Conservation (phyloP, 2,113 vertebrate species). For the Amia ocellicauda region DNA sequence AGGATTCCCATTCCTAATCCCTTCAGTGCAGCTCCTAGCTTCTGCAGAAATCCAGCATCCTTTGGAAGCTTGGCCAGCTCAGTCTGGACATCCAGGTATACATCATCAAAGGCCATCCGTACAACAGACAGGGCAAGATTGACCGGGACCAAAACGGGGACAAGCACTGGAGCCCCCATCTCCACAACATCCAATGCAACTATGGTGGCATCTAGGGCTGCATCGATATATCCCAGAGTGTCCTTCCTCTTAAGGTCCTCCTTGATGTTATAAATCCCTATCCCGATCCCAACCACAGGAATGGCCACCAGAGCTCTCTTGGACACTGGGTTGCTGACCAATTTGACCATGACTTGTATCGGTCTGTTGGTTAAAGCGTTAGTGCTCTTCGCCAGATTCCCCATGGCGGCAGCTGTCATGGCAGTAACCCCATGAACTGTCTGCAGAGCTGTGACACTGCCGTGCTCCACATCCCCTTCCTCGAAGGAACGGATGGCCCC, state of each 20-base stretch:
- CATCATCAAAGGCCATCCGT: constrained; percentile 31
- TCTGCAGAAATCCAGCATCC: constrained; percentile 20
- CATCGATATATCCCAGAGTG: constrained; percentile 27
- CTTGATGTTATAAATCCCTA: constrained; percentile 30
- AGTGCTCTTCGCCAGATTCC: constrained; percentile 11
- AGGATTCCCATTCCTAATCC: not conserved
- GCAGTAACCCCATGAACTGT: constrained; percentile 27
- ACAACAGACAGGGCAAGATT: constrained; percentile 33
- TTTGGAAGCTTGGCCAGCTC: constrained; percentile 36
- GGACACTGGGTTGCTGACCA: constrained; percentile 24
- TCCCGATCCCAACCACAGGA: constrained; percentile 32
- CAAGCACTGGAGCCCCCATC: constrained; percentile 19
- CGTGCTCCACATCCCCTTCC: constrained; percentile 26
- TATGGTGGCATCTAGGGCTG: not conserved
- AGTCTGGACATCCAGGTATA: constrained; percentile 30
- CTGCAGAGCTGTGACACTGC: constrained; percentile 3
- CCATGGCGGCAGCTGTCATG: constrained; percentile 21
- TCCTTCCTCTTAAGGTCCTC: constrained; percentile 23
- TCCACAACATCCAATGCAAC: not conserved
- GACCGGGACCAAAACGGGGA: constrained; percentile 20
- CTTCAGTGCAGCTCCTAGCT: not conserved
- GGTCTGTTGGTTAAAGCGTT: constrained; percentile 14
- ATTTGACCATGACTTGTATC: not conserved
- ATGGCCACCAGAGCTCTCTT: not conserved
- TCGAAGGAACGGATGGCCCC: constrained; percentile 30